A percentile compares a stretch with the other conserved stretches of the same genome.
These are phyloP conservation scores for Opisthograptis luteolata DNA, from an alignment of 2,888 invertebrate species.

Conservation along the genomic window DNA sequence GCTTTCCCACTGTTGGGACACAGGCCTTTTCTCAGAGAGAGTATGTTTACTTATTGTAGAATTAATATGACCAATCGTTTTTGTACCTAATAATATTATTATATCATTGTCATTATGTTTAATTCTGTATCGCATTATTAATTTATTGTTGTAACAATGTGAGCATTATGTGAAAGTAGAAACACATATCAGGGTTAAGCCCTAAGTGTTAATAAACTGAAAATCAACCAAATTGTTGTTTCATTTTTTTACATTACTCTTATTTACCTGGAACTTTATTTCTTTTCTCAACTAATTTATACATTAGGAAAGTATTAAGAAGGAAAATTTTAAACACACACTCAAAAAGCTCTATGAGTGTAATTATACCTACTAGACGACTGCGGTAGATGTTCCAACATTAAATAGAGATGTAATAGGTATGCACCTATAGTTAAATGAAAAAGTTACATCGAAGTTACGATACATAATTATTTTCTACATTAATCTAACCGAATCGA, in stretches of 20 bases:
- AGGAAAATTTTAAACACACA: too few relatives aligned
- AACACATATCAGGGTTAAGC: conserved; percentile 79
- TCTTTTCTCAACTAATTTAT: too few relatives aligned
- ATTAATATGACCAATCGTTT: not conserved
- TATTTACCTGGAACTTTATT: not conserved
- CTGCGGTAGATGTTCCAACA: too few relatives aligned
- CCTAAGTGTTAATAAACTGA: conserved; percentile 79
- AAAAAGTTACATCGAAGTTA: too few relatives aligned
- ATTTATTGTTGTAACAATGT: conserved; percentile 42
- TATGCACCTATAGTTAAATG: too few relatives aligned
- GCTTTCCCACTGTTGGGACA: too few relatives aligned
- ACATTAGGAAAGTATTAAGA: not conserved
- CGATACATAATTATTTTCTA: not conserved
- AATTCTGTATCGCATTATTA: not conserved
- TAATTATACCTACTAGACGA: too few relatives aligned
- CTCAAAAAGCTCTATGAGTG: too few relatives aligned
- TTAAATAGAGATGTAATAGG: too few relatives aligned
- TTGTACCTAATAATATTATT: not conserved
- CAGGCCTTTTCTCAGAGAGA: too few relatives aligned
- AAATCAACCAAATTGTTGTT: conserved; percentile 66
- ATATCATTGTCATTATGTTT: not conserved
- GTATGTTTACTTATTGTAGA: too few relatives aligned
- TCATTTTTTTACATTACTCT: conserved; percentile 55
- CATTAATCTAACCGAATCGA: not conserved
- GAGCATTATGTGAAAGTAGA: conserved; percentile 65